phyloP scores from a whole-genome alignment of 2,888 invertebrate genomes.

The Lochmaea crataegi region DNA sequence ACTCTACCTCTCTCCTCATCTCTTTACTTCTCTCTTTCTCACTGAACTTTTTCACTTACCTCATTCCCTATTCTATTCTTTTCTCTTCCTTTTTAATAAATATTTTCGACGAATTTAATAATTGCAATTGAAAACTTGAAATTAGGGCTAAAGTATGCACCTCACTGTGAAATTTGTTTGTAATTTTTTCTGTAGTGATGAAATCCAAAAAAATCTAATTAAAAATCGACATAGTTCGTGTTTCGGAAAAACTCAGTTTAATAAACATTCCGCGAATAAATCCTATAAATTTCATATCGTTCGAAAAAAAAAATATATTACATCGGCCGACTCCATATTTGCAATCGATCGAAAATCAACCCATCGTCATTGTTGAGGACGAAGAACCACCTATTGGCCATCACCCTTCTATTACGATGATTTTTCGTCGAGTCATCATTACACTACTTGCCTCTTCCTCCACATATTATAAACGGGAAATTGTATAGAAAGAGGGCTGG shows the following conservation, averaged over 20 bases:
- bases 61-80: no score
- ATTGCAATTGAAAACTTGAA: no score
- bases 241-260: not conserved
- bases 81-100: no score
- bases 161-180: no score
- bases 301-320: constrained; percentile 28
- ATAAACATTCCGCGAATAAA: constrained; percentile 7
- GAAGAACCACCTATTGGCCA: constrained; percentile 22
- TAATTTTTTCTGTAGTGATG: not conserved
- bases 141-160: no score
- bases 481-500: constrained; percentile 15
- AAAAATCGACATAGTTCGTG: not conserved
- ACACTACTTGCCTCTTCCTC: constrained; percentile 9
- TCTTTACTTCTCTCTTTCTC: no score
- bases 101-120: no score
- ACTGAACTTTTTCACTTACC: no score
- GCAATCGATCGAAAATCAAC: constrained; percentile 36
- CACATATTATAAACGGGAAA: constrained; percentile 13
- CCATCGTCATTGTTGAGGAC: constrained; percentile 21
- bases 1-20: no score
- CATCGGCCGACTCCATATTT: constrained; percentile 11
- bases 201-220: not conserved
- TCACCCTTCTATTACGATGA: constrained; percentile 34
- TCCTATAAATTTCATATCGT: constrained; percentile 26
- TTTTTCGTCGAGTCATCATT: constrained; percentile 38